Evolutionary conservation across 2,888 invertebrate genomes (phyloP).

Genomic region (Herminia tarsipennalis): DNA sequence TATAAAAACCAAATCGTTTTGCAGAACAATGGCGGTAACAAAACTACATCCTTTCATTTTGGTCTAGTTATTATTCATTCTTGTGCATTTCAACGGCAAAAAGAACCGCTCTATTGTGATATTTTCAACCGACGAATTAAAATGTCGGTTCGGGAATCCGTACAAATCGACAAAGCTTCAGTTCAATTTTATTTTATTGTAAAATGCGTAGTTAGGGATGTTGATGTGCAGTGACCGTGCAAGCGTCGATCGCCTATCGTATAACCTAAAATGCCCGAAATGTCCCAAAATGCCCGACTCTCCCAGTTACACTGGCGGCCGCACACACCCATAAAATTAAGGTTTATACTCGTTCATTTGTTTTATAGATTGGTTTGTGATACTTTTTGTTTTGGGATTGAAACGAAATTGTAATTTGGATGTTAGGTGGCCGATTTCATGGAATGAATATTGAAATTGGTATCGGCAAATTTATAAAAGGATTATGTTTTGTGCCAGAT

Average conservation of each 20-base stretch:
- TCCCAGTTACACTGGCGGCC: constrained; percentile 31
- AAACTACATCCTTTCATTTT: constrained; percentile 10
- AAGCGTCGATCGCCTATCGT: constrained; percentile 23
- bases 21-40: constrained; percentile 8
- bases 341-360: constrained; percentile 38
- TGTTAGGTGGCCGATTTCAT: constrained; percentile 20
- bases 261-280: constrained; percentile 28
- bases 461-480: background rate
- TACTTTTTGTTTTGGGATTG: constrained; percentile 34
- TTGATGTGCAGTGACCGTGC: constrained; percentile 26
- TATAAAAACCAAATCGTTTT: background rate
- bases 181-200: constrained; percentile 47
- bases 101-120: constrained; percentile 19
- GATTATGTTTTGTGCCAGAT: background rate
- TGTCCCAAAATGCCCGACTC: background rate
- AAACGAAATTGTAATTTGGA: constrained; percentile 29
- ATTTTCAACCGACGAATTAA: constrained; percentile 37
- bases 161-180: constrained; percentile 42
- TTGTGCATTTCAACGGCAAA: constrained; percentile 7
- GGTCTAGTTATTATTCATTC: constrained; percentile 12
- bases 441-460: constrained; percentile 26
- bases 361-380: constrained; percentile 37
- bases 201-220: constrained; percentile 36
- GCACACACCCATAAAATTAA: constrained; percentile 36
- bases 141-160: constrained; percentile 34